A percentile compares a stretch with the other conserved stretches of the same genome.
These are phyloP conservation scores for Lynx canadensis DNA, from an alignment of 2,113 vertebrate genomes.

Conservation along the genomic window DNA sequence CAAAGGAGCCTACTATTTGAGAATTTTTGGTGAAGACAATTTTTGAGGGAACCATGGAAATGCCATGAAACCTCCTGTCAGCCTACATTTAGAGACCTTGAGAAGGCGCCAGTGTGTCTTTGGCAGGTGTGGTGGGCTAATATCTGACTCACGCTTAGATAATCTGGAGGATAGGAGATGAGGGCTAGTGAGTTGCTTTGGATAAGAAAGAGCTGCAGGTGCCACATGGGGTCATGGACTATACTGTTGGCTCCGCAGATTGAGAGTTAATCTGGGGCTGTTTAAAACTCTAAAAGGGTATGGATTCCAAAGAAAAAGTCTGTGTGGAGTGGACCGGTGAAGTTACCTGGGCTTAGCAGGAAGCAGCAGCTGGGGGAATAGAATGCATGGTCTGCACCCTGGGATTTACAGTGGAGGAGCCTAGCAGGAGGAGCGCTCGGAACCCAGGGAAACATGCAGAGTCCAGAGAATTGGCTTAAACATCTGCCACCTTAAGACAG, in stretches of 20 bases:
- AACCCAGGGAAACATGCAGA: too few species aligned
- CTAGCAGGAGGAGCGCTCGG: too few species aligned
- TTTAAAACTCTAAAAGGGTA: not conserved
- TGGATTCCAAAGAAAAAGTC: not conserved
- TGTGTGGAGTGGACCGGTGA: too few species aligned
- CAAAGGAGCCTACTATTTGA: not conserved
- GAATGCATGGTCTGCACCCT: too few species aligned
- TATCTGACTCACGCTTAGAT: too few species aligned
- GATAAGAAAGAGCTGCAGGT: not conserved
- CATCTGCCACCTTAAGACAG: not conserved
- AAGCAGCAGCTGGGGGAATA: not conserved
- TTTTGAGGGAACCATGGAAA: not conserved
- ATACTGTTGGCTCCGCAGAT: not conserved
- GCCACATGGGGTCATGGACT: not conserved
- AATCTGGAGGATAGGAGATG: not conserved
- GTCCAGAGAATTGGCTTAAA: not conserved
- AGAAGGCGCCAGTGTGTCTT: not conserved
- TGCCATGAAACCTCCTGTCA: not conserved
- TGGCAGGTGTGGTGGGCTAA: rapidly evolving
- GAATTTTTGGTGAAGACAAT: not conserved
- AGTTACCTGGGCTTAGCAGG: not conserved
- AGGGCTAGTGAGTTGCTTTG: not conserved
- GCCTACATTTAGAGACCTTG: not conserved
- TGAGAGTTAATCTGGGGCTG: not conserved
- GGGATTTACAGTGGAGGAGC: rapidly evolving